These are phyloP conservation scores for Thumatha senex DNA, from an alignment of 2,888 invertebrate species.

Conservation along the genomic window DNA sequence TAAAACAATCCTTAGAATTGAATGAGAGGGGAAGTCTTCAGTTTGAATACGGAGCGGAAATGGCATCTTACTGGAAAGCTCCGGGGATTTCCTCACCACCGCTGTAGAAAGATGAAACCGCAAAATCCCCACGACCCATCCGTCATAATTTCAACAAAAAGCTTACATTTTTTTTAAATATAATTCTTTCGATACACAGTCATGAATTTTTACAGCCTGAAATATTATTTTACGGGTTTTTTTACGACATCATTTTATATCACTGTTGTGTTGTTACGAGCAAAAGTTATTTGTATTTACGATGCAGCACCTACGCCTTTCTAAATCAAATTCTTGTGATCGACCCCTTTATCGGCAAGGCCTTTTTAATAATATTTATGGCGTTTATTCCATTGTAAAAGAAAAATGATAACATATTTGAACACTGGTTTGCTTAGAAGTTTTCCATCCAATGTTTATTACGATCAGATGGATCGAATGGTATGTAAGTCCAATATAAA, in stretches of 20 bases:
- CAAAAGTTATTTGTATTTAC: conserved; percentile 53
- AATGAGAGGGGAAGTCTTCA: conserved; percentile 40
- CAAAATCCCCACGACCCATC: conserved; percentile 69
- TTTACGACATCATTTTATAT: conserved; percentile 55
- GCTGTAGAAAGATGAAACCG: conserved; percentile 60
- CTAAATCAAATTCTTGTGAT: conserved; percentile 39
- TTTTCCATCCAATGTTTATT: too few relatives aligned
- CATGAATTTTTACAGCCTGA: conserved; percentile 49
- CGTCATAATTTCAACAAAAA: conserved; percentile 66
- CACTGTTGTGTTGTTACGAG: conserved; percentile 38
- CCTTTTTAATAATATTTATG: conserved; percentile 25
- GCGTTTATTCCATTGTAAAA: background rate
- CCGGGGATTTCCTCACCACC: conserved; percentile 64
- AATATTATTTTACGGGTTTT: conserved; percentile 31
- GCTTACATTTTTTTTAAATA: conserved; percentile 48
- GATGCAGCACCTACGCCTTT: conserved; percentile 43
- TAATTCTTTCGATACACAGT: conserved; percentile 40
- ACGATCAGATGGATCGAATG: too few relatives aligned
- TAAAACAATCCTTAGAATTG: conserved; percentile 27
- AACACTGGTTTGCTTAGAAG: too few relatives aligned
- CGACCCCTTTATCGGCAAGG: conserved; percentile 22
- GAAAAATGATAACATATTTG: too few relatives aligned
- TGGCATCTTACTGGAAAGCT: conserved; percentile 55
- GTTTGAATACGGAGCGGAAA: conserved; percentile 23
- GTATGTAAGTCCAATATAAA: background rate